Evolutionary conservation across 2,888 invertebrate genomes (phyloP), one percentile per base, ranked within the genome.

Genomic region (Meteorus colon): DNA sequence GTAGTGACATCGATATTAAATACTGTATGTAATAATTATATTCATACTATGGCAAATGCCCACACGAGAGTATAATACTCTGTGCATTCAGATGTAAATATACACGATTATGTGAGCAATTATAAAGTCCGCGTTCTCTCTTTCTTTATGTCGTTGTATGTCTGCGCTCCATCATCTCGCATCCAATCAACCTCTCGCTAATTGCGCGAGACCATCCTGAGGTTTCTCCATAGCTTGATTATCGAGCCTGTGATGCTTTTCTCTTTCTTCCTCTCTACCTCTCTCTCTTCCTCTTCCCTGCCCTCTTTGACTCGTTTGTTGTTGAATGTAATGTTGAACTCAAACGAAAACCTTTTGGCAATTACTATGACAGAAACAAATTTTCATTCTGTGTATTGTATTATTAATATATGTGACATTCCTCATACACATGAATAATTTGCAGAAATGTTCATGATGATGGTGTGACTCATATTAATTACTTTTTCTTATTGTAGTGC

Each of bases 111-210:
- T 60, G 37, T 48, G 65, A 74, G 62, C 41, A 73, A 73, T 68
- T 60, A 74, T 59, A 34, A 67, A 74, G 68, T 41, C 55, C 6
- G 41, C 48, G 4, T 16, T 63, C 29, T 16, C 27, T 5, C 51
- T 48, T 31, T 55, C n/a, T 19, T 8, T 19, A 1, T 19, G 27
- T 48, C 12, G 10, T 4, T 37, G 27, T 19, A 31, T 12, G 68
- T 48, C 31, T 74, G 34, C 48, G 68, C 73, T 1, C 19, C 73
- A 74, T 75, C 67, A 78, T 73, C 78, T 80, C 74, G 72, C 76
- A 77, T 80, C 77, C 78, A 80, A 80, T 80, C 80, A 80, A 73
- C 73, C 73, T 80, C 74, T 59, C 78, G 76, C 73, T 78, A 80
- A 77, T 80, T 78, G 78, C 77, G 72, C 74, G 75, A 77, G 76